Evolutionary conservation across 37 sponge, comb jelly and placozoan species (phyloP).

Genomic region (Chondrosia reniformis): DNA sequence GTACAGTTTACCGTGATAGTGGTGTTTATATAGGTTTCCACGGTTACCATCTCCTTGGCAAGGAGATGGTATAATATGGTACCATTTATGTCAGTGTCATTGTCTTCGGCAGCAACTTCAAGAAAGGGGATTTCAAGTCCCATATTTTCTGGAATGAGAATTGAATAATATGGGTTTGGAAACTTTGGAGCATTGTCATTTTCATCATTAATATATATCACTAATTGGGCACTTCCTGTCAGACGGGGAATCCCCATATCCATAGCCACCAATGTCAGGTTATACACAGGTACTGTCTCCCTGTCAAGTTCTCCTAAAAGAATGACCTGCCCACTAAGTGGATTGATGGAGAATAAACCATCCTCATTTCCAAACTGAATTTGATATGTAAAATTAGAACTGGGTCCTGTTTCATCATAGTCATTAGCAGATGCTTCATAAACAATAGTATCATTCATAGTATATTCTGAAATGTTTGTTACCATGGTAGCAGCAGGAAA

Average conservation of each 20-base stretch:
- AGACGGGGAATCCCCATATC: slow-evolving; percentile 53
- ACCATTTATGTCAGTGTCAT: slow-evolving; percentile 49
- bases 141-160: slow-evolving; percentile 33
- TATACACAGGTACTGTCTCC: slow-evolving; percentile 26
- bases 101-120: slow-evolving; percentile 33
- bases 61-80: slow-evolving; percentile 35
- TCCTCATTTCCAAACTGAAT: slow-evolving; percentile 16
- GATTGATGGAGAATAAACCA: slow-evolving; percentile 38
- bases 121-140: slow-evolving; percentile 10
- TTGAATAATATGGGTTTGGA: slow-evolving; percentile 22
- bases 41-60: neutral
- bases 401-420: slow-evolving; percentile 28
- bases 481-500: slow-evolving; percentile 31
- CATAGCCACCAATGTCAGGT: slow-evolving; percentile 51
- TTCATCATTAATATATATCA: slow-evolving; percentile 54
- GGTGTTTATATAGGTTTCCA: too few species aligned
- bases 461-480: slow-evolving; percentile 38
- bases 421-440: slow-evolving; percentile 46
- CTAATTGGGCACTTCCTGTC: slow-evolving; percentile 27
- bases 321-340: slow-evolving; percentile 37
- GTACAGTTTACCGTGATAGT: neutral
- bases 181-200: slow-evolving; percentile 61
- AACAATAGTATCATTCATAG: slow-evolving; percentile 20
- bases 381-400: slow-evolving; percentile 40
- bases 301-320: slow-evolving; percentile 32